Conservation (phyloP, 2,797 vertebrate genomes). For the Lutjanus argentimaculatus region DNA sequence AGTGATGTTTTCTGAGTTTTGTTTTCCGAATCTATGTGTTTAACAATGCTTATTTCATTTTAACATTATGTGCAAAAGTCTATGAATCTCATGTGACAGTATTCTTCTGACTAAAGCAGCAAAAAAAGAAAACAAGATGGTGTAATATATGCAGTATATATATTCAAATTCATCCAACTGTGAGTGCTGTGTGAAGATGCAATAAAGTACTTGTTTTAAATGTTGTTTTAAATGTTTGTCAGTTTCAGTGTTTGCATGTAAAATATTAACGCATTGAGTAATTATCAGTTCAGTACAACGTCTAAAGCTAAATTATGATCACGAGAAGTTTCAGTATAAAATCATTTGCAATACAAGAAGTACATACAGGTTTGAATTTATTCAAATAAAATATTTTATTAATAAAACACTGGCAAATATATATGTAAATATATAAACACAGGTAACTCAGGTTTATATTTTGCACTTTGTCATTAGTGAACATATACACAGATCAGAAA, state of each 20-base stretch:
- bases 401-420: conserved; percentile 83
- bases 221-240: conserved; percentile 36
- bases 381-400: conserved; percentile 86
- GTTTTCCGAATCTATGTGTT: conserved; percentile 3
- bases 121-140: background rate
- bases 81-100: background rate
- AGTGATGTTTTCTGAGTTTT: background rate
- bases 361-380: conserved; percentile 69
- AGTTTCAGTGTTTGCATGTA: conserved; percentile 16
- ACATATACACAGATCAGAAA: conserved; percentile 67
- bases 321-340: background rate
- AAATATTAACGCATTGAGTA: background rate
- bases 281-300: background rate
- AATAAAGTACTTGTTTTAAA: conserved; percentile 62
- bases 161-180: conserved; percentile 3
- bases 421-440: conserved; percentile 65
- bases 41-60: background rate
- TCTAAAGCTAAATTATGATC: background rate
- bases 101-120: background rate
- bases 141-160: background rate
- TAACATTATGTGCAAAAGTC: background rate
- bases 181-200: conserved; percentile 27
- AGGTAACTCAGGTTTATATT: conserved; percentile 70
- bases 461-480: conserved; percentile 71
- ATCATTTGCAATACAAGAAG: background rate